Conservation (phyloP, 2,888 invertebrate species). For the Drosophila prostipennis region DNA sequence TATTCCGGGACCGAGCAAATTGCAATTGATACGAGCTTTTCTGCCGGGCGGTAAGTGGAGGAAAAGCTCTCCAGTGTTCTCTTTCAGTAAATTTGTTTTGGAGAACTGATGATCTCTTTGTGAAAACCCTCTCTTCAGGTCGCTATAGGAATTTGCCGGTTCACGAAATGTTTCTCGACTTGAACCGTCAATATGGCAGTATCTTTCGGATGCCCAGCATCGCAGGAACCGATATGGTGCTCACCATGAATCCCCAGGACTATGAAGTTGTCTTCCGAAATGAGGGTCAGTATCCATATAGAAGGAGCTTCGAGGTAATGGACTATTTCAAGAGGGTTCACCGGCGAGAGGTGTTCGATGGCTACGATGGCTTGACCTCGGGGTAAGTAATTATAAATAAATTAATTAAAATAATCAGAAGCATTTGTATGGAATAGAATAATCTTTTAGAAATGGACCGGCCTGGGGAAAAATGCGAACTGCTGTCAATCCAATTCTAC, state of each 20-base stretch:
- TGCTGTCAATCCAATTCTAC: conserved; percentile 88
- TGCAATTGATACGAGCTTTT: conserved; percentile 62
- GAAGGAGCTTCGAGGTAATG: conserved; percentile 83
- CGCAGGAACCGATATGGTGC: conserved; percentile 77
- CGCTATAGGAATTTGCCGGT: conserved; percentile 52
- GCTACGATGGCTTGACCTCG: conserved; percentile 60
- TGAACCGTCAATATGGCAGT: conserved; percentile 81
- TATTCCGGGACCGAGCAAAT: conserved; percentile 76
- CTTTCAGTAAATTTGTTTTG: neutral
- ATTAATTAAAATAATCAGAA: too few species aligned
- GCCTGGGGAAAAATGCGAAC: conserved; percentile 88
- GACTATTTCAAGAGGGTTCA: conserved; percentile 81
- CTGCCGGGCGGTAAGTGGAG: conserved; percentile 75
- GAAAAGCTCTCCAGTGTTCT: conserved; percentile 23
- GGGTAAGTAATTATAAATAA: conserved; percentile 58
- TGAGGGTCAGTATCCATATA: conserved; percentile 84
- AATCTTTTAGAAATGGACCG: conserved; percentile 85
- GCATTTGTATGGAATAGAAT: too few species aligned
- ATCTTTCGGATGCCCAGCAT: conserved; percentile 84
- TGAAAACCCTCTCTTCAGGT: conserved; percentile 41
- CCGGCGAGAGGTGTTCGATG: conserved; percentile 62
- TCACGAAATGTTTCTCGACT: conserved; percentile 58
- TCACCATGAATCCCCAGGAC: conserved; percentile 85
- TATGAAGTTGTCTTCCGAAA: conserved; percentile 84
- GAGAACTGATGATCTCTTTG: conserved; percentile 1